A percentile compares a stretch with the other conserved stretches of the same genome.
Evolutionary conservation across 35 echinoderm and acorn worm species (phyloP).

Genomic region (Chiridota heheva): DNA sequence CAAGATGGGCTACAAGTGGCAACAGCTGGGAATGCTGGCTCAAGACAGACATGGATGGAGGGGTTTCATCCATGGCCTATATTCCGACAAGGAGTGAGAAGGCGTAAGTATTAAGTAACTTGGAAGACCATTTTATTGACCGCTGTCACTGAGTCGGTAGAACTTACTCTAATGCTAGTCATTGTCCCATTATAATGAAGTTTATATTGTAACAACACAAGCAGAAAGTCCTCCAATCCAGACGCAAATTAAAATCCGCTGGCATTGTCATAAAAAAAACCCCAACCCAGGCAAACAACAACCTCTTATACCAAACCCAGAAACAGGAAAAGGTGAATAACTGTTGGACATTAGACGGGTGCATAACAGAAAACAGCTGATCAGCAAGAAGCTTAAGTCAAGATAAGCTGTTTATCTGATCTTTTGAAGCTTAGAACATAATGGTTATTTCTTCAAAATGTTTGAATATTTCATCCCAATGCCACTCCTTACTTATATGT

Average conservation of each 20-base stretch:
- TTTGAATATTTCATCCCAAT: not conserved
- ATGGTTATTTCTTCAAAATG: not conserved
- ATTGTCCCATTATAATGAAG: not conserved
- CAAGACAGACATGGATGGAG: not conserved
- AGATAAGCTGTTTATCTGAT: slow-evolving; percentile 12
- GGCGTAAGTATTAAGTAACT: not conserved
- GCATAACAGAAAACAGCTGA: not conserved
- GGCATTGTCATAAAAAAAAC: not conserved
- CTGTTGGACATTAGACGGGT: slow-evolving; percentile 11
- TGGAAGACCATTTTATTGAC: not conserved
- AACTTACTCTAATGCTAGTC: not conserved
- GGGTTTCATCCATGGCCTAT: not conserved
- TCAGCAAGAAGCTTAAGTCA: slow-evolving; percentile 8
- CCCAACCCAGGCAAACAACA: not conserved
- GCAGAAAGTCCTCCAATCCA: not conserved
- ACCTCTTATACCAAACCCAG: too few relatives aligned
- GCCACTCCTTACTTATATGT: not conserved
- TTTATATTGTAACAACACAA: not conserved
- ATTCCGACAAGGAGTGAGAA: not conserved
- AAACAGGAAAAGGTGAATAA: not conserved
- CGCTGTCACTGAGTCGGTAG: slow-evolving; percentile 17
- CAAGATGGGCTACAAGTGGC: not conserved
- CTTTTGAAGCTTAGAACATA: not conserved
- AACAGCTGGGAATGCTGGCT: not conserved
- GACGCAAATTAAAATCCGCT: not conserved